Evolutionary conservation across 2,113 vertebrate genomes (phyloP).

Genomic region (Hepsetus odoe): DNA sequence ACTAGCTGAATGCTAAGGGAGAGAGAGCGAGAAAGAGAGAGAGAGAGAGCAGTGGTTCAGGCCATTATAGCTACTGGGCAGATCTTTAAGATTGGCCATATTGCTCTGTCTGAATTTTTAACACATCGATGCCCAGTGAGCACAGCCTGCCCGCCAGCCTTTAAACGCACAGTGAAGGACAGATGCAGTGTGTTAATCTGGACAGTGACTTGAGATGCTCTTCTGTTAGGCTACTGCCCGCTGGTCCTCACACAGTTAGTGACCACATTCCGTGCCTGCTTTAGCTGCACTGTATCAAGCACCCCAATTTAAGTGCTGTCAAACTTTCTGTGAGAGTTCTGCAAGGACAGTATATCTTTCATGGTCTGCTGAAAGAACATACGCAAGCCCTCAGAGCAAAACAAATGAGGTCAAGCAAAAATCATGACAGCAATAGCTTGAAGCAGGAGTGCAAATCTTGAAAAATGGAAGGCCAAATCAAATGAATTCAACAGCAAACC

Average conservation of each 20-base stretch:
- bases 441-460: not conserved
- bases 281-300: constrained; percentile 3
- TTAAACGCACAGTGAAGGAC: constrained; percentile 6
- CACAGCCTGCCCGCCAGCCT: constrained; percentile 17
- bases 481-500: not conserved
- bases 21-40: not conserved
- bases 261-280: not conserved
- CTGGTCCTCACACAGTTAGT: not conserved
- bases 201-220: constrained; percentile 14
- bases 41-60: not conserved
- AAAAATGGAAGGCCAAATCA: no score
- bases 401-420: not conserved
- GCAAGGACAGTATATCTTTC: not conserved
- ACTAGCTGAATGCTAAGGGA: not conserved
- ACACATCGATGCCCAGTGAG: constrained; percentile 4
- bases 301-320: constrained; percentile 15
- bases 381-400: not conserved
- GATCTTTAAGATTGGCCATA: constrained; percentile 10
- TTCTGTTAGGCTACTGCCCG: not conserved
- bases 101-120: constrained; percentile 8
- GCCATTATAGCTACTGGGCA: not conserved
- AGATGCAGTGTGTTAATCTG: constrained; percentile 3
- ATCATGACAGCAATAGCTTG: not conserved
- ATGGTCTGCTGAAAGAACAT: not conserved
- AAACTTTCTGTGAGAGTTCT: not conserved